phyloP scores from a whole-genome alignment of 2,797 vertebrate genomes.

The Manis pentadactyla region DNA sequence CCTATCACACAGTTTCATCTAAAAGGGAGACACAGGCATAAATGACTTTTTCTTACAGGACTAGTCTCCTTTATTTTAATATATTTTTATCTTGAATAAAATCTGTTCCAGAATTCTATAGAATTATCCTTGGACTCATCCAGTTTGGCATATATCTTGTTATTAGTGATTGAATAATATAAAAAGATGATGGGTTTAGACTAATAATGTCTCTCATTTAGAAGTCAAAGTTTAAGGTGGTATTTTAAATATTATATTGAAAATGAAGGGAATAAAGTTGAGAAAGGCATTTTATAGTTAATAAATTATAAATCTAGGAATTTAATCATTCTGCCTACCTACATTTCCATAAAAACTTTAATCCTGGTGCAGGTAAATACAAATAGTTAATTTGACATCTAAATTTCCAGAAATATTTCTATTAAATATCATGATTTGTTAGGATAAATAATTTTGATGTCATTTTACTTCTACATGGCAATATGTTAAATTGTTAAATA shows the following conservation, averaged over 20 bases:
- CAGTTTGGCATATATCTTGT: background rate
- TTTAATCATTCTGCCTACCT: background rate
- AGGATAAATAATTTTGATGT: background rate
- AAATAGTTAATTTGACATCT: conserved; percentile 22
- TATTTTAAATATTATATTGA: conserved; percentile 50
- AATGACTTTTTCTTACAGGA: background rate
- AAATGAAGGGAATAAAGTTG: background rate
- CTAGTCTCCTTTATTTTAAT: background rate
- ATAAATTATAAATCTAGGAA: background rate
- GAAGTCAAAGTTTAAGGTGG: background rate
- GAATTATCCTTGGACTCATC: background rate
- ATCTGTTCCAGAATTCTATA: background rate
- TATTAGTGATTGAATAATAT: background rate
- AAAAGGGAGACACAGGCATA: background rate
- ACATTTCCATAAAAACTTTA: background rate
- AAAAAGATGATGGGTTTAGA: background rate
- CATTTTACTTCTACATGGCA: background rate
- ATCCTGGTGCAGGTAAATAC: background rate
- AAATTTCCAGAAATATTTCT: background rate
- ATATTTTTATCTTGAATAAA: background rate
- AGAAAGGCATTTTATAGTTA: background rate
- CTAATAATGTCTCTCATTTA: background rate
- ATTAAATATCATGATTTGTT: background rate
- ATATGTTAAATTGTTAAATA: background rate
- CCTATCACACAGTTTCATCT: background rate